These are phyloP conservation scores for Thunnus maccoyii DNA, from an alignment of 2,113 vertebrate species.

Conservation along the genomic window DNA sequence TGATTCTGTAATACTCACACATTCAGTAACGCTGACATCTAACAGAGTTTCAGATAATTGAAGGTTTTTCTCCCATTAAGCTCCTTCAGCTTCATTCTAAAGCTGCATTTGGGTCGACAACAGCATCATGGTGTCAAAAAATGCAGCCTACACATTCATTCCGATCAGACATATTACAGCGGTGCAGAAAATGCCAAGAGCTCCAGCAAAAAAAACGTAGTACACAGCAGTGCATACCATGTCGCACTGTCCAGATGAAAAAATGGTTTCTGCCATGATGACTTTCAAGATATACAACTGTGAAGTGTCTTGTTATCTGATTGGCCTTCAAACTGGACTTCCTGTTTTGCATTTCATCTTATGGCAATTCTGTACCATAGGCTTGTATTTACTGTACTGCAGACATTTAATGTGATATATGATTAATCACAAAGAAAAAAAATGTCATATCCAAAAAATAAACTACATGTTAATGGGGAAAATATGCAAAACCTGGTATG, in stretches of 20 bases:
- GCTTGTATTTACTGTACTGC: too few relatives aligned
- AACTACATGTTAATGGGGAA: not conserved
- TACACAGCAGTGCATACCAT: too few relatives aligned
- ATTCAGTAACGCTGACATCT: constrained; percentile 31
- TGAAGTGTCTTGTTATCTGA: not conserved
- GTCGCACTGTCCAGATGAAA: too few relatives aligned
- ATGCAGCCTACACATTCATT: not conserved
- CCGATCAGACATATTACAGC: not conserved
- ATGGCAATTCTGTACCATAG: not conserved
- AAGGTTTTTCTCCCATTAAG: constrained; percentile 27
- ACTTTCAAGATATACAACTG: not conserved
- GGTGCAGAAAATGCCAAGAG: not conserved
- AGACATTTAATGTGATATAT: too few relatives aligned
- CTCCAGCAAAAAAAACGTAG: not conserved
- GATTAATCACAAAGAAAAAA: too few relatives aligned
- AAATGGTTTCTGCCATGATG: not conserved
- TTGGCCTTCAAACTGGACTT: too few relatives aligned
- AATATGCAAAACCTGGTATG: not conserved
- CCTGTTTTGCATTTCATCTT: not conserved
- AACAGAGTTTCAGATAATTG: constrained; percentile 6
- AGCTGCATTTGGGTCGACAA: constrained; percentile 9
- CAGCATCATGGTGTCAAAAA: constrained; percentile 9
- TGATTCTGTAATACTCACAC: constrained; percentile 36
- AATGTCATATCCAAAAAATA: too few relatives aligned
- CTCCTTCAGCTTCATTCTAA: constrained; percentile 18